Base-by-base conservation (phyloP, 2,797 vertebrate genomes). In the Garrulus glandarius region DNA sequence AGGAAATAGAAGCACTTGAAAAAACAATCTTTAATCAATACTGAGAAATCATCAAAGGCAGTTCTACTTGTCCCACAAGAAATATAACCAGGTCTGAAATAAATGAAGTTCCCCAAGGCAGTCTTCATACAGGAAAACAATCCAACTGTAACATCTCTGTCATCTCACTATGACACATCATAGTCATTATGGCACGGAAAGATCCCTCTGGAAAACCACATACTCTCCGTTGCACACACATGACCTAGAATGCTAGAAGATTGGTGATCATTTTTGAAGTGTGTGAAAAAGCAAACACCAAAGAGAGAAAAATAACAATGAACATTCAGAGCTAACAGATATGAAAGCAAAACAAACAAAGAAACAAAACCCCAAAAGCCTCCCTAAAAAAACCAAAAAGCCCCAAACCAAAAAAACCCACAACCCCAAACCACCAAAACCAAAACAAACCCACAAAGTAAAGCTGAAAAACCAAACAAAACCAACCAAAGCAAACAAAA, bases 211-310 rank as follows among this genome's bases (percentile, higher is more conserved):
- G 78, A 71, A 92, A 91, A 56, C 30, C 7, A 1, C 29, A 49
- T 21, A 23, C 20, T 87, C 34, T 44, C 43, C 53, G 20, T 27
- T 44, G 21, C 39, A 43, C 49, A 50, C 0, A 0, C 2, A 2
- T 34, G 44, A 68, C n/a, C 46, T 52, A 64, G 37, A 91, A 53
- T n/a, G 52, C 55, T 11, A 23, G 41, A 87, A 82, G 87, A 79
- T 2, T 19, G 7, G 27, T 69, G 22, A 84, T 36, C 29, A 61
- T 24, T 18, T 84, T 34, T 34, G 22, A 55, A 60, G 19, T 15
- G 16, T 46, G 27, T 46, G 39, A 85, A 77, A 18, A 83, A 78
- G 24, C 22, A 46, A 68, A 72, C 39, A 61, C 6, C 6, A 78
- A 79, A 26, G 5, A n/a, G 32, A 70, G 26, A 53, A 75, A 70